phyloP scores from a whole-genome alignment of 1,140 invertebrate genomes.

The Euwallacea similis region DNA sequence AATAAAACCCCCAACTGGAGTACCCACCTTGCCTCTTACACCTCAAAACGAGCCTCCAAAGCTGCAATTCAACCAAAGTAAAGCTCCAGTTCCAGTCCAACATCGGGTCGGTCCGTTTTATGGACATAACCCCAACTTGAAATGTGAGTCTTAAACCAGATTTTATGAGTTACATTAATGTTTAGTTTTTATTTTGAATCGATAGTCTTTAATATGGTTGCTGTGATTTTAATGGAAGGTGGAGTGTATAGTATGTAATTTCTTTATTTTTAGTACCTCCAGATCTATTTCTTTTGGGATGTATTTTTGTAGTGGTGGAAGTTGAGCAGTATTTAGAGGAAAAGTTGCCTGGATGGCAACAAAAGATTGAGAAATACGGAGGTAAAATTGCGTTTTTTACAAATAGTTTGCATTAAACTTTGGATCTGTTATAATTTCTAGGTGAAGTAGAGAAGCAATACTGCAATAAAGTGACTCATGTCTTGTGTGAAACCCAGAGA shows the following conservation, averaged over 20 bases:
- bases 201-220: conserved; percentile 15
- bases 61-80: conserved; percentile 57
- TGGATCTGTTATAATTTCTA: conserved; percentile 10
- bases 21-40: conserved; percentile 29
- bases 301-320: conserved; percentile 75
- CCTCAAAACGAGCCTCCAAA: conserved; percentile 53
- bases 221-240: too few species aligned
- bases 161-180: conserved; percentile 33
- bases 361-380: conserved; percentile 82
- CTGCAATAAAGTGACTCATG: conserved; percentile 83
- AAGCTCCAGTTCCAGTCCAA: conserved; percentile 52
- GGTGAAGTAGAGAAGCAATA: conserved; percentile 84
- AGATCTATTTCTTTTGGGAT: conserved; percentile 87
- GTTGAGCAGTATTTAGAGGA: conserved; percentile 63
- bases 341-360: conserved; percentile 70
- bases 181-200: conserved; percentile 59
- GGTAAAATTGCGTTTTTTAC: conserved; percentile 48
- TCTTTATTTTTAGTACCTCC: conserved; percentile 73
- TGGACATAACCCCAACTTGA: conserved; percentile 83
- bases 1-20: conserved; percentile 48
- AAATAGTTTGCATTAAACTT: conserved; percentile 23
- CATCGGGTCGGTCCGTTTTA: conserved; percentile 69
- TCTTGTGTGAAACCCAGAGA: conserved; percentile 86
- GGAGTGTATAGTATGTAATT: background rate
- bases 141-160: conserved; percentile 57